Percentiles rank a stretch among this genome's conserved stretches.
Evolutionary conservation across 2,113 vertebrate species (phyloP).

Genomic region (Salvelinus fontinalis): DNA sequence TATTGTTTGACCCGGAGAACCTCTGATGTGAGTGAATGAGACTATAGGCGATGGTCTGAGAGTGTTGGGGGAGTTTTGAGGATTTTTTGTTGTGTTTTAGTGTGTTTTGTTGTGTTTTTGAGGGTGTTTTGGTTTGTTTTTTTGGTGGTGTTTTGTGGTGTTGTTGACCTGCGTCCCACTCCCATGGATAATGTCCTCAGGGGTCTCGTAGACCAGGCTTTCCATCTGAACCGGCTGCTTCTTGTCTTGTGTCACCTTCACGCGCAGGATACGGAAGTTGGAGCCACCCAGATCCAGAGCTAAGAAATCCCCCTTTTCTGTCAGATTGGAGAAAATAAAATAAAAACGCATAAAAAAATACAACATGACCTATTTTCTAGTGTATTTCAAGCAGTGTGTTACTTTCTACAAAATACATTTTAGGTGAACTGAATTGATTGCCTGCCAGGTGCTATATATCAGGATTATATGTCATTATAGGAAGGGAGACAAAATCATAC

Average conservation of each 20-base stretch:
- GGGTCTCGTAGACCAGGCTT: slow-evolving; percentile 88
- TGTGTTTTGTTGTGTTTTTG: background rate
- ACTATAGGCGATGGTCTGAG: background rate
- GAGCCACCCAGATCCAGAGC: slow-evolving; percentile 95
- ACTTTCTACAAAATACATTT: background rate
- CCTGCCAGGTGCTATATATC: background rate
- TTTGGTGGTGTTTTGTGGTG: background rate
- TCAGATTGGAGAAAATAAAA: background rate
- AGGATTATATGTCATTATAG: slow-evolving; percentile 6
- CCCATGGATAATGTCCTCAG: slow-evolving; percentile 91
- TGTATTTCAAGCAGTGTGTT: background rate
- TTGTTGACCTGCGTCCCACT: slow-evolving; percentile 84
- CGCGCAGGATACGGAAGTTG: slow-evolving; percentile 91
- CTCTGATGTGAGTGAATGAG: too few relatives aligned
- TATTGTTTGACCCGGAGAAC: too few relatives aligned
- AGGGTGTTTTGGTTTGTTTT: background rate
- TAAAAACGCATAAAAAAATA: background rate
- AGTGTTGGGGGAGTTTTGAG: background rate
- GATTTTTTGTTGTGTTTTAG: background rate
- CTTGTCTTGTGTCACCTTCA: slow-evolving; percentile 93
- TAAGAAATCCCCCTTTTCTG: slow-evolving; percentile 98
- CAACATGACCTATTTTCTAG: slow-evolving; percentile 7
- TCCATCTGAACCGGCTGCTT: slow-evolving; percentile 96
- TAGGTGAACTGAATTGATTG: background rate
- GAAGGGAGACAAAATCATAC: slow-evolving; percentile 5